Conservation (phyloP, 2,113 vertebrate genomes). For the Noturus placidus region DNA sequence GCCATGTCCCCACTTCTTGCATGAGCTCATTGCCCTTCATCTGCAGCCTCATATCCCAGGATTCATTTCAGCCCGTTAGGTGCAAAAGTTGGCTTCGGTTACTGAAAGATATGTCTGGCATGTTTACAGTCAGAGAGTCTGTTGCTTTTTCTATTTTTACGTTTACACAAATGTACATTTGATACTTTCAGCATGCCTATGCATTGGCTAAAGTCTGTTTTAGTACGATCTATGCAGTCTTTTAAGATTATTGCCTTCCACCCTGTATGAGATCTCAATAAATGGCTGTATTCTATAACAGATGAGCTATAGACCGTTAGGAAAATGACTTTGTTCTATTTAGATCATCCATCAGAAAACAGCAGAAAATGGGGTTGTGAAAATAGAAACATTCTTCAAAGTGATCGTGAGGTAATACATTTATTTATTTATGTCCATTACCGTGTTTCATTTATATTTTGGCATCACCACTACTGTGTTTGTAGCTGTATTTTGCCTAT, state of each 20-base stretch:
- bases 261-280: background rate
- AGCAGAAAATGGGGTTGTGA: background rate
- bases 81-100: constrained; percentile 29
- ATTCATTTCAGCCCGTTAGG: constrained; percentile 41
- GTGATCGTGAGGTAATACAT: background rate
- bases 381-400: background rate
- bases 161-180: background rate
- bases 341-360: background rate
- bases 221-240: background rate
- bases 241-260: background rate
- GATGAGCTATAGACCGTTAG: background rate
- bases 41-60: constrained; percentile 13
- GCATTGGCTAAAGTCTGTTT: background rate
- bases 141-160: constrained; percentile 12
- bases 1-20: constrained; percentile 58
- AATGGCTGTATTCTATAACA: background rate
- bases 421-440: background rate
- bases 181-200: background rate
- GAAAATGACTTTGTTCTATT: background rate
- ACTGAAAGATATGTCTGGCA: constrained; percentile 28
- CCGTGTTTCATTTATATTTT: background rate
- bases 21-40: constrained; percentile 69
- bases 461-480: too few relatives aligned
- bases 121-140: constrained; percentile 25
- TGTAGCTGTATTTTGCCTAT: background rate